A percentile compares a stretch with the other conserved stretches of the same genome.
Evolutionary conservation across 2,888 invertebrate species (phyloP).

Genomic region (Hermaeophaga mercurialis): DNA sequence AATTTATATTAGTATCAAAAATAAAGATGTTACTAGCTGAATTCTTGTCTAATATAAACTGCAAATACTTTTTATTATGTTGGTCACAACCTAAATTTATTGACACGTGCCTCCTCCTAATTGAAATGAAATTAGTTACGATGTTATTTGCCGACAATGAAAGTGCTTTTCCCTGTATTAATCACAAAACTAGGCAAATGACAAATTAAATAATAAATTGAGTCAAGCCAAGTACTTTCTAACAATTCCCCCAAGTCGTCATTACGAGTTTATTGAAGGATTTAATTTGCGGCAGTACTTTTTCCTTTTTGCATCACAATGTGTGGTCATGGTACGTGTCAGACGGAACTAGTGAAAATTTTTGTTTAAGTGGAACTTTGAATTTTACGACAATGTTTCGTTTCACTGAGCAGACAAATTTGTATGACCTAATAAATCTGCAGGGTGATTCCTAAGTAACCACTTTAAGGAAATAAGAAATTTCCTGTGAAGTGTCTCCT

Average conservation of each 20-base stretch:
- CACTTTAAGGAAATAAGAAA: too few relatives aligned
- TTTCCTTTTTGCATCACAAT: neutral
- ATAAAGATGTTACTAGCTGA: too few relatives aligned
- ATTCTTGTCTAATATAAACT: too few relatives aligned
- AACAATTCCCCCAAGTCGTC: neutral
- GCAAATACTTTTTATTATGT: too few relatives aligned
- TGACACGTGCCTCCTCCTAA: too few relatives aligned
- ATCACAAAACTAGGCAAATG: conserved; percentile 5
- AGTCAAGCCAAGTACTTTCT: conserved; percentile 5
- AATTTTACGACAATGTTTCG: neutral
- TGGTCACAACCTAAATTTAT: too few relatives aligned
- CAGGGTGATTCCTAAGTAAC: too few relatives aligned
- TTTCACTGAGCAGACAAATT: too few relatives aligned
- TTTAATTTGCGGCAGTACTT: conserved; percentile 7
- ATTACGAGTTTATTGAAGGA: conserved; percentile 9
- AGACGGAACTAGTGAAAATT: neutral
- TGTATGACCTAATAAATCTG: too few relatives aligned
- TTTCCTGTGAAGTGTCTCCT: too few relatives aligned
- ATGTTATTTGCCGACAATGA: conserved; percentile 1
- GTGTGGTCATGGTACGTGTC: conserved; percentile 1
- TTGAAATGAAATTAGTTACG: neutral
- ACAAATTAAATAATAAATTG: conserved; percentile 11
- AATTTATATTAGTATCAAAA: too few relatives aligned
- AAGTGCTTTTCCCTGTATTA: conserved; percentile 8
- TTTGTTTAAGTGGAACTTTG: neutral